These are phyloP conservation scores for Delichon dasypus DNA, from an alignment of 2,797 vertebrate genomes.

Conservation along the genomic window DNA sequence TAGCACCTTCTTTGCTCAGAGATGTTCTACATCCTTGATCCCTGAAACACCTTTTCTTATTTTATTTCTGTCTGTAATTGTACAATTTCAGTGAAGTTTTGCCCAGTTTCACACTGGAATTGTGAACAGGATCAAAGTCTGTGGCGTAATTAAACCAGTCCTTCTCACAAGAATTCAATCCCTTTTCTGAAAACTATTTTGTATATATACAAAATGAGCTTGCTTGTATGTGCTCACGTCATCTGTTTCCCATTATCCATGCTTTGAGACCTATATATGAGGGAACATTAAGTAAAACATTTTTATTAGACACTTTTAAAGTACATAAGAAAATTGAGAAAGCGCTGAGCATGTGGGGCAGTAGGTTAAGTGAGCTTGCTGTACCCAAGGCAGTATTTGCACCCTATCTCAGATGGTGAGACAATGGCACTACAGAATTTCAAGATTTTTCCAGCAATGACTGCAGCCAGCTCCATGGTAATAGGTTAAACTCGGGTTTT, in stretches of 20 bases:
- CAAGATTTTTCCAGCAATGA: neutral
- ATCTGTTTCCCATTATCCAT: slow-evolving; percentile 43
- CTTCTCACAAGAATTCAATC: neutral
- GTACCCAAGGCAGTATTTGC: neutral
- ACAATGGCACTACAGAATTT: neutral
- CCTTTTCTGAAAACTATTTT: neutral
- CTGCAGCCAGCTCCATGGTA: neutral
- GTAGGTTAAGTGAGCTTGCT: neutral
- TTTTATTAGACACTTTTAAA: slow-evolving; percentile 44
- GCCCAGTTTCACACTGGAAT: slow-evolving; percentile 4
- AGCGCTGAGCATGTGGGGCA: neutral
- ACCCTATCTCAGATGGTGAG: neutral
- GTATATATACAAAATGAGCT: neutral
- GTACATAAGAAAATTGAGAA: slow-evolving; percentile 3
- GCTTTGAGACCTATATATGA: slow-evolving; percentile 13
- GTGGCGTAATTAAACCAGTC: slow-evolving; percentile 28
- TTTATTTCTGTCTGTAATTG: neutral
- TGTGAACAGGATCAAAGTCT: slow-evolving; percentile 21
- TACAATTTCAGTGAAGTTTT: neutral
- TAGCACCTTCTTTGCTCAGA: neutral
- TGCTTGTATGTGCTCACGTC: neutral
- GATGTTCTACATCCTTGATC: neutral
- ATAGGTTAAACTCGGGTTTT: neutral
- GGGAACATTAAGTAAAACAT: slow-evolving; percentile 35
- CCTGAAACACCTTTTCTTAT: neutral